Conservation (phyloP, 2,113 vertebrate species). For the Callocephalon fimbriatum region DNA sequence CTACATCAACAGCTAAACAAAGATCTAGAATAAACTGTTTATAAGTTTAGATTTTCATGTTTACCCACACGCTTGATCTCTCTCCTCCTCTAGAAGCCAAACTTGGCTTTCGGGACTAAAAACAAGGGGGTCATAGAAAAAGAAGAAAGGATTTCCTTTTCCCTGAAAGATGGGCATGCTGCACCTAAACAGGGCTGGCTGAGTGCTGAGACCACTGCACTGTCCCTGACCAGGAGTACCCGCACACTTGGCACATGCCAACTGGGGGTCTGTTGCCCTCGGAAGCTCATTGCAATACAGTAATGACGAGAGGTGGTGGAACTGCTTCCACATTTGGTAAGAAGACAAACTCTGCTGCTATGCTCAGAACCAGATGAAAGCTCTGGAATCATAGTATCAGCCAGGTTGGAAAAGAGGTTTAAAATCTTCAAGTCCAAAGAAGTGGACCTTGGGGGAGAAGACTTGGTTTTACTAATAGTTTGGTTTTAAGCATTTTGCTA, state of each 20-base stretch:
- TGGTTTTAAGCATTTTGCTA: no score
- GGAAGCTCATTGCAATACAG: neutral
- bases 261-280: neutral
- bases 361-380: fast-evolving
- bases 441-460: no score
- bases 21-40: slow-evolving; percentile 1
- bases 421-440: neutral
- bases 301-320: neutral
- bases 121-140: neutral
- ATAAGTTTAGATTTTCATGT: neutral
- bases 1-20: neutral
- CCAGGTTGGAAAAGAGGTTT: neutral
- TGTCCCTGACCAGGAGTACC: neutral
- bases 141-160: neutral
- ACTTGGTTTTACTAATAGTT: no score
- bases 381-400: neutral
- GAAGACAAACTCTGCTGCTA: neutral
- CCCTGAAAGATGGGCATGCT: fast-evolving
- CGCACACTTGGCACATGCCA: fast-evolving
- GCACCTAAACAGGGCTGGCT: neutral
- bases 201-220: neutral
- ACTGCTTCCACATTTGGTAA: neutral
- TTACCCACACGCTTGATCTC: neutral
- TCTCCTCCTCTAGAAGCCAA: neutral
- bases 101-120: neutral